A percentile compares a stretch with the other conserved stretches of the same genome.
Conservation (phyloP, 2,888 invertebrate species). For the Adelphocoris suturalis region DNA sequence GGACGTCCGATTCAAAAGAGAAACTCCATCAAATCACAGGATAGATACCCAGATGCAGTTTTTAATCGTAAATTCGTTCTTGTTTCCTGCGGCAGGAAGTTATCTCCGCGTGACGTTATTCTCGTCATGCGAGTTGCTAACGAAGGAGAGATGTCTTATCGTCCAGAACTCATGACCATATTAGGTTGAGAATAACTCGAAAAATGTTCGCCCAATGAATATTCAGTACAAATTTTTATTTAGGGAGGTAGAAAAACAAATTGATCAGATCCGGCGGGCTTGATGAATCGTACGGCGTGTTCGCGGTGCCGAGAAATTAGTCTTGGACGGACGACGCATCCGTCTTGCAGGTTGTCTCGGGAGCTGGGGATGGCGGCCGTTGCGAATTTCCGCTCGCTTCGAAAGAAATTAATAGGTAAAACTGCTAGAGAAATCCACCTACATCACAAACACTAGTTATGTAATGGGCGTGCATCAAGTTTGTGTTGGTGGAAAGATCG, state of each 20-base stretch:
- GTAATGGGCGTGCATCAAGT: neutral
- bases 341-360: neutral
- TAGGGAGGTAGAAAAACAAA: slow-evolving; percentile 28
- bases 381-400: neutral
- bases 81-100: neutral
- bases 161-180: slow-evolving; percentile 28
- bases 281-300: neutral
- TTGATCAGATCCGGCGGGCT: slow-evolving; percentile 52
- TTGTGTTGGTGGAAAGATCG: neutral
- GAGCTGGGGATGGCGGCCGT: neutral
- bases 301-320: slow-evolving; percentile 20
- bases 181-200: neutral
- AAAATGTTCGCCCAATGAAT: slow-evolving; percentile 41
- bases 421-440: neutral
- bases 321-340: slow-evolving; percentile 10
- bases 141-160: slow-evolving; percentile 34
- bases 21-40: neutral
- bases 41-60: neutral
- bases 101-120: slow-evolving; percentile 30
- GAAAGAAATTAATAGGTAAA: neutral
- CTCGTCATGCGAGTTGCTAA: slow-evolving; percentile 24
- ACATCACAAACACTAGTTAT: neutral
- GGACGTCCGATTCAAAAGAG: neutral
- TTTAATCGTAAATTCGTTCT: neutral
- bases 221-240: slow-evolving; percentile 28